phyloP scores from a whole-genome alignment of 1,140 invertebrate genomes.

The Macrobrachium rosenbergii region DNA sequence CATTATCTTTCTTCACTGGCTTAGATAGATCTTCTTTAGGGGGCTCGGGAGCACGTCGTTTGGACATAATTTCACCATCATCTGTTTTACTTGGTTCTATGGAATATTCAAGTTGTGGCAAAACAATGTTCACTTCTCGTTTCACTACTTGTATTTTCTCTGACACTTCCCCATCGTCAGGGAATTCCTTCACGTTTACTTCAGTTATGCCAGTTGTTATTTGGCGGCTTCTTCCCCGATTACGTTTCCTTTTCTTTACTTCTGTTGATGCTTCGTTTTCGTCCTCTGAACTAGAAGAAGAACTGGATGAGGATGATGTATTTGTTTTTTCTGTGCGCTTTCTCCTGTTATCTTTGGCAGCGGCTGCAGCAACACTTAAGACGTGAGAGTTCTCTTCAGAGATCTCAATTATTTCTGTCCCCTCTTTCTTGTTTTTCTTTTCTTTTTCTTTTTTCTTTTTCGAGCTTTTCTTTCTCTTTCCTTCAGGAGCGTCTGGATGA shows the following conservation, averaged over 20 bases:
- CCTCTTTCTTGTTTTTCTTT: constrained; percentile 50
- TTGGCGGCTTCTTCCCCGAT: constrained; percentile 30
- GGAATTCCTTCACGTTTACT: constrained; percentile 35
- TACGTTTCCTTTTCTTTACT: constrained; percentile 50
- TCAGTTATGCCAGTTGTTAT: constrained; percentile 44
- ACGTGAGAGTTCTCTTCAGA: constrained; percentile 51
- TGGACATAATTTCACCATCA: constrained; percentile 18
- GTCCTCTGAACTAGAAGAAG: constrained; percentile 59
- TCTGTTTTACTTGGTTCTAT: background rate
- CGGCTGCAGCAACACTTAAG: constrained; percentile 39
- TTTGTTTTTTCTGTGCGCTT: constrained; percentile 40
- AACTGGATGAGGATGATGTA: constrained; percentile 58
- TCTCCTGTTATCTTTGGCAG: constrained; percentile 58
- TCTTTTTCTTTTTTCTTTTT: constrained; percentile 62
- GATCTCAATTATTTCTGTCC: constrained; percentile 35
- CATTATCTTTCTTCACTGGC: constrained; percentile 14
- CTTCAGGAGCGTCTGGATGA: constrained; percentile 6
- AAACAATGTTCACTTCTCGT: constrained; percentile 36
- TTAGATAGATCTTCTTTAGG: background rate
- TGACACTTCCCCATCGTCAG: constrained; percentile 38
- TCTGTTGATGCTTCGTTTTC: constrained; percentile 41
- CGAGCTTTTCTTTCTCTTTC: constrained; percentile 51
- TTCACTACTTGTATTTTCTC: constrained; percentile 30
- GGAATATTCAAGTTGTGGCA: constrained; percentile 1
- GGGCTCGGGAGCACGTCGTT: constrained; percentile 48